Evolutionary conservation across 92 coral and sea anemone genomes (phyloP), one percentile per base, ranked within the genome.

Genomic region (Zoanthus gigantus): DNA sequence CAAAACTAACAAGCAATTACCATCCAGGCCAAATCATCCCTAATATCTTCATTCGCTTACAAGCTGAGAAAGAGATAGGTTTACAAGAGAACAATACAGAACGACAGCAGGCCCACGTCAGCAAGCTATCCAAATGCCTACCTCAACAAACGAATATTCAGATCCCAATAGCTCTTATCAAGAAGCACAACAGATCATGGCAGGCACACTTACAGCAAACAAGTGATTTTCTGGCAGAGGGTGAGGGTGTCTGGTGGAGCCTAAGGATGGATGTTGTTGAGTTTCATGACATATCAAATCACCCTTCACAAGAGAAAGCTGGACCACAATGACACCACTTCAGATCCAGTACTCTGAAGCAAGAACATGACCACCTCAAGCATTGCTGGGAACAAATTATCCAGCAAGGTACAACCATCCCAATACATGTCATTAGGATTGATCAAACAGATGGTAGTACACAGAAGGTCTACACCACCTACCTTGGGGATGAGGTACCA

Each of bases 311-410:
- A 67, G 42, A 29, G 72, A 67, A 28, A 67, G 72, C 72, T 67
- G 72, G 72, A 23, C 92, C 92, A 54, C 81, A 32, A 42, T 89
- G 86, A 57, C 93, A 86, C 74, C 93, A 90, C 73, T 90, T 90
- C 72, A 81, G 93, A 74, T 90, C 93, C 42, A 78, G 87, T 66
- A 86, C 78, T 65, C 80, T 90, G 69, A 71, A 78, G 46, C 81
- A 90, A 67, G 93, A 90, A 78, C 56, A 85, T 42, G 56, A 72
- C 50, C 79, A 77, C 82, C 92, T 90, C 46, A 80, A 90, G 71
- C 76, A 73, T 9, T 90, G 92, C 61, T 90, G 89, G 92, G 30
- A 45, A 54, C 47, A 37, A 63, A 76, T 84, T 71, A 9, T 90
- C 50, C 60, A 29, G 17, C 78, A 85, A 23, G 85, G 85, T 31